Conservation (phyloP, 2,797 vertebrate genomes). For the Vespertilio murinus region DNA sequence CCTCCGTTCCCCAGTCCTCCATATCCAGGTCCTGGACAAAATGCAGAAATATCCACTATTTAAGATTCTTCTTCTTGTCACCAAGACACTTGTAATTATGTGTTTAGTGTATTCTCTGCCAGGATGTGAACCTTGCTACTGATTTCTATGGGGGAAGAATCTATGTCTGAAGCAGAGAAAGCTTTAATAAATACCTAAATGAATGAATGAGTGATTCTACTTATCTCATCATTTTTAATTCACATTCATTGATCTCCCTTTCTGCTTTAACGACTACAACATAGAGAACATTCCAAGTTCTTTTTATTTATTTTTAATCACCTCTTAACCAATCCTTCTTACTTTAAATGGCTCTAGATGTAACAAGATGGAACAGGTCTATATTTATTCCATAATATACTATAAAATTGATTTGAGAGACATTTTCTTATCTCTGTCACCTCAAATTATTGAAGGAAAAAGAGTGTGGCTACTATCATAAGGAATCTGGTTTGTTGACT, state of each 20-base stretch:
- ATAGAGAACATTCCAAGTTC: neutral
- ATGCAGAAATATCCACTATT: neutral
- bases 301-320: neutral
- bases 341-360: constrained; percentile 21
- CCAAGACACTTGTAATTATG: neutral
- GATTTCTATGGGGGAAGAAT: neutral
- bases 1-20: neutral
- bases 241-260: neutral
- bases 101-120: neutral
- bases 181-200: neutral
- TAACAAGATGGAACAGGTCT: neutral
- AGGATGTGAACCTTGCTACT: neutral
- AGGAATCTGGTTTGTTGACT: neutral
- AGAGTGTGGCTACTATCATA: neutral
- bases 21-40: neutral
- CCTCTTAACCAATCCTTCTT: neutral
- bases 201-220: neutral
- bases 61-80: neutral
- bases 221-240: neutral
- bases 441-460: neutral
- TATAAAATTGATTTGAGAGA: neutral
- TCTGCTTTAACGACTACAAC: neutral
- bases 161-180: neutral
- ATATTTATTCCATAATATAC: neutral
- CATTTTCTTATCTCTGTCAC: neutral